Conservation (phyloP, 1,140 invertebrate species). For the Whitmania pigra region DNA sequence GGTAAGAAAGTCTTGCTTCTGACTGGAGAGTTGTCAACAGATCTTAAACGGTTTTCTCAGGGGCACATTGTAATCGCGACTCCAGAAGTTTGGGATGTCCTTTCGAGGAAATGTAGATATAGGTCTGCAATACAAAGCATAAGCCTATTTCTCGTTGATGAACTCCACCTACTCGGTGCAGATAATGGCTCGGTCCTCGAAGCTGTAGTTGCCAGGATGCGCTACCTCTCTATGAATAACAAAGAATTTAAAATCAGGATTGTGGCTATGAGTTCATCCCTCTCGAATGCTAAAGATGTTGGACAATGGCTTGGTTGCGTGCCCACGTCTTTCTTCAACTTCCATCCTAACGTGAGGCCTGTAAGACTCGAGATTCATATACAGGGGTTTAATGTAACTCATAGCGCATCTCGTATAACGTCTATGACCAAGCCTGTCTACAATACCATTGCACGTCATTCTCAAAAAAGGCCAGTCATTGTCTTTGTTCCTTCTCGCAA, state of each 20-base stretch:
- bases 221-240: constrained; percentile 96
- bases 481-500: constrained; percentile 93
- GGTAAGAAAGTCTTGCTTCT: constrained; percentile 75
- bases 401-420: constrained; percentile 82
- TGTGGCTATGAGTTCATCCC: constrained; percentile 80
- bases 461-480: constrained; percentile 73
- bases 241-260: constrained; percentile 86
- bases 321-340: constrained; percentile 87
- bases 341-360: constrained; percentile 91
- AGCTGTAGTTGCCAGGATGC: constrained; percentile 89
- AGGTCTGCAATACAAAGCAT: constrained; percentile 95
- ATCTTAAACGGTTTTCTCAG: constrained; percentile 72
- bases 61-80: constrained; percentile 91
- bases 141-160: constrained; percentile 91
- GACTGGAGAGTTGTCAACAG: constrained; percentile 95
- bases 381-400: constrained; percentile 88
- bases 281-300: constrained; percentile 88
- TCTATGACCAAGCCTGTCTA: constrained; percentile 97
- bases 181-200: constrained; percentile 70
- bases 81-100: constrained; percentile 95
- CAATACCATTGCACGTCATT: constrained; percentile 77
- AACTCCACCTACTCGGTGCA: constrained; percentile 62
- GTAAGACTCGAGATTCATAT: constrained; percentile 88
- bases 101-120: constrained; percentile 96
- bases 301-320: constrained; percentile 91